Evolutionary conservation across 1,140 invertebrate genomes (phyloP).

Genomic region (Brachionus sp.): DNA sequence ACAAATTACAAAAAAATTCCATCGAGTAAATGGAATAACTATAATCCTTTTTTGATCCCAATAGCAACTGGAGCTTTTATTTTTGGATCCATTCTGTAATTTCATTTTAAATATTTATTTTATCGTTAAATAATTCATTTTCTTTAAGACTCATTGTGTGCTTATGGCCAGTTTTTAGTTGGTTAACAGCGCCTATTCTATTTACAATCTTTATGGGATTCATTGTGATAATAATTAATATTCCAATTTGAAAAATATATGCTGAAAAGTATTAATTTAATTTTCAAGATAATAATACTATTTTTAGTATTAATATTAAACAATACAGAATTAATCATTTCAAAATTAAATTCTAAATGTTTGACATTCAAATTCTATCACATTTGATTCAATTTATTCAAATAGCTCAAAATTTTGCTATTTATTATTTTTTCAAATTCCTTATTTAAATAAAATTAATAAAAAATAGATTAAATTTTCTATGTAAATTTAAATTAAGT

Average conservation of each 20-base stretch:
- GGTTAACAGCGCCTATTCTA: conserved; percentile 55
- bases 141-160: conserved; percentile 54
- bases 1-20: conserved; percentile 54
- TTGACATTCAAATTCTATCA: background rate
- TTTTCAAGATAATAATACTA: too few species aligned
- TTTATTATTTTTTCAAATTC: too few species aligned
- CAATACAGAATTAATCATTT: background rate
- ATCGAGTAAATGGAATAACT: conserved; percentile 56
- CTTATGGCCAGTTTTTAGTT: conserved; percentile 56
- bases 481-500: too few species aligned
- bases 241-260: conserved; percentile 47
- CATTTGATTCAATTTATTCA: background rate
- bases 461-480: too few species aligned
- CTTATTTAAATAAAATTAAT: too few species aligned
- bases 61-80: conserved; percentile 55
- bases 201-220: conserved; percentile 56
- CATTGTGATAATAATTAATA: conserved; percentile 55
- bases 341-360: background rate
- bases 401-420: background rate
- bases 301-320: too few species aligned
- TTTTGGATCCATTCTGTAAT: conserved; percentile 54
- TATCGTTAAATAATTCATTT: conserved; percentile 38
- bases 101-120: background rate
- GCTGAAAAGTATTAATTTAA: background rate
- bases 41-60: conserved; percentile 54